Base-by-base conservation (phyloP, 2,888 invertebrate species). In the Apodemia hepburni region DNA sequence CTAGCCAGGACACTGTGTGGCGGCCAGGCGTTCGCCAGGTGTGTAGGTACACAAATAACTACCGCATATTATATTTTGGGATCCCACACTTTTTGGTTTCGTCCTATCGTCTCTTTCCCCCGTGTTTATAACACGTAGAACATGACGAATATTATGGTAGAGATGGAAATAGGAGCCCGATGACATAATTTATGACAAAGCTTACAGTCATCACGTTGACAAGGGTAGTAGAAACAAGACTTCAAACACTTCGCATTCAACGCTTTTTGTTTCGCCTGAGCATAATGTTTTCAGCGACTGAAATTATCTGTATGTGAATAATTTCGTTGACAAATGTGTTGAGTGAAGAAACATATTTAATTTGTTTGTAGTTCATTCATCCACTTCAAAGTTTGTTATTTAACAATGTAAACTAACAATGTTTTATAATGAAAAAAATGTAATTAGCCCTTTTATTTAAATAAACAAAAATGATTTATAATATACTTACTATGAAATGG, bases 1-100 rank as follows among this genome's bases (percentile, higher is more conserved):
- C 75, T 70, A 70, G 72, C 66, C 77, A 79, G 80, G 78, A 86
- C 82, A 70, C 74, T 78, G 77, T 76, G 73, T 78, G 79, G 81
- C 79, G 75, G 78, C 74, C 80, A 80, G 82, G 80, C 82, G 73
- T 75, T 68, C 69, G 75, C 79, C 88, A 90, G 89, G 86, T 85
- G 81, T 75, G 78, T 71, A 70, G 70, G 75, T 69, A 78, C 76
- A 73, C 75, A 76, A 84, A 82, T 64, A 65, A 63, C 62, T 61
- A 59, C 35, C 38, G 51, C 59, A 49, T 42, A 49, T 60, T 66
- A 66, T 67, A 69, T 69, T 66, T 70, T 68, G 45, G 63, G 65
- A 66, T 59, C 66, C 60, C 59, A 60, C 64, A 63, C 66, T 60
- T 60, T 62, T 61, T 63, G 62, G 60, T 57, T 59, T 62, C 63